Conservation (phyloP, 1,140 invertebrate species). For the Stegodyphus mimosarum region DNA sequence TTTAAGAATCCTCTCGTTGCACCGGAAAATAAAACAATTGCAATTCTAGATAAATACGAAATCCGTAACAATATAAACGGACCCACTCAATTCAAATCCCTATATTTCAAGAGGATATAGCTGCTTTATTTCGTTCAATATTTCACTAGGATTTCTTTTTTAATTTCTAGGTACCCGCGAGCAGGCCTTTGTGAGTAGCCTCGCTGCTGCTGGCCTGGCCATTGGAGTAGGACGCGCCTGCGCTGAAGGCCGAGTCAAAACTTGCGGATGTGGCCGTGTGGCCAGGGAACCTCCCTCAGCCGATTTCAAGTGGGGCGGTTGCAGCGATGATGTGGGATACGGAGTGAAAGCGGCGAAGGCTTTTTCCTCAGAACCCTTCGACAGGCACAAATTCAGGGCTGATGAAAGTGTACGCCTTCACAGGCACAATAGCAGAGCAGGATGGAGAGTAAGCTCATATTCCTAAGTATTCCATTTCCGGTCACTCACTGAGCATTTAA, state of each 20-base stretch:
- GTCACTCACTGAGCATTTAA: too few species aligned
- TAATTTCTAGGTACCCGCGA: conserved; percentile 77
- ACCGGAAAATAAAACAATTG: too few species aligned
- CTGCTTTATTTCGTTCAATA: too few species aligned
- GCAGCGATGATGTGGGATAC: conserved; percentile 64
- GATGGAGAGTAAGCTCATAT: conserved; percentile 67
- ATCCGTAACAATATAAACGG: too few species aligned
- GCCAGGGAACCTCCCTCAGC: conserved; percentile 72
- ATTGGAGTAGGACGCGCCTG: conserved; percentile 80
- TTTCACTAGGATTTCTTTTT: not conserved
- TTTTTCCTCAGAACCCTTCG: conserved; percentile 83
- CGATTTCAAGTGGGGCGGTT: conserved; percentile 71
- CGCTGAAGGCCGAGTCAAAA: conserved; percentile 75
- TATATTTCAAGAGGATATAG: too few species aligned
- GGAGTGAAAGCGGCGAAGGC: conserved; percentile 73
- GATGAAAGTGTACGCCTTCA: conserved; percentile 71
- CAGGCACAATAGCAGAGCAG: conserved; percentile 71
- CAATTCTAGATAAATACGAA: too few species aligned
- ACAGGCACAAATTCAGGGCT: conserved; percentile 78
- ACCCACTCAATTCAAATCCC: too few species aligned
- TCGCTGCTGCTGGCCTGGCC: conserved; percentile 79
- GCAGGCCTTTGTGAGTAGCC: conserved; percentile 81
- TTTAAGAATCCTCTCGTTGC: too few species aligned
- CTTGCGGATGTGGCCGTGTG: conserved; percentile 76
- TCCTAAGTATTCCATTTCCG: not conserved